Conservation (phyloP, 2,888 invertebrate genomes). For the Fragum fragum region DNA sequence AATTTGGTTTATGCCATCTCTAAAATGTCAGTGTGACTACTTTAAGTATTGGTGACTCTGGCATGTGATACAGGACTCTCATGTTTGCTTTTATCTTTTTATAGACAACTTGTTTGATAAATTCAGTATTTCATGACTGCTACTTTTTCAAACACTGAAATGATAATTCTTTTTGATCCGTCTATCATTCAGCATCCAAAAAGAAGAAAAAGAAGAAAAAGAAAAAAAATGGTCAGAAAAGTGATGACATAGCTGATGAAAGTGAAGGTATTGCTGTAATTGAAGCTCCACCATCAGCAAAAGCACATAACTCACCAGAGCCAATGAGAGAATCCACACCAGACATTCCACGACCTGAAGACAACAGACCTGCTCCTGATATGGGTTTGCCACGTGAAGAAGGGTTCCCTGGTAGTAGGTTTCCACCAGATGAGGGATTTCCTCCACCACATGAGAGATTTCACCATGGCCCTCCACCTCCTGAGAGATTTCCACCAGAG, state of each 20-base stretch:
- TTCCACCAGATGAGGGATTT: not conserved
- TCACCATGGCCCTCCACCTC: not conserved
- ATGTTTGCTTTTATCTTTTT: too few relatives aligned
- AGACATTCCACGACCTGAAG: not conserved
- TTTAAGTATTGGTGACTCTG: too few relatives aligned
- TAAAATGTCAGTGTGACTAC: too few relatives aligned
- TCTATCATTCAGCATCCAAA: conserved; percentile 15
- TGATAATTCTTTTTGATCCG: not conserved
- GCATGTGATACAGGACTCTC: too few relatives aligned
- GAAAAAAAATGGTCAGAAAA: conserved; percentile 30
- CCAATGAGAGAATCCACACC: conserved; percentile 3
- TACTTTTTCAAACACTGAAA: too few relatives aligned
- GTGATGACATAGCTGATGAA: not conserved
- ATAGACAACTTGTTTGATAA: too few relatives aligned
- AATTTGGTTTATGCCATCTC: too few relatives aligned
- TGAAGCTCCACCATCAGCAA: conserved; percentile 10
- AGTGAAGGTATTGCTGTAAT: not conserved
- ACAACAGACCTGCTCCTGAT: not conserved
- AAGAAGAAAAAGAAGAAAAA: conserved; percentile 44
- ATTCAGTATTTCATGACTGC: too few relatives aligned
- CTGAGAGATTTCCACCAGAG: not conserved
- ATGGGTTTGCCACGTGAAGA: not conserved
- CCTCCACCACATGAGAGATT: conserved; percentile 15
- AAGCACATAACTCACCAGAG: not conserved
- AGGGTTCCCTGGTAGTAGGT: not conserved